phyloP scores from a whole-genome alignment of 1,140 invertebrate species.

The Campoletis sonorensis region DNA sequence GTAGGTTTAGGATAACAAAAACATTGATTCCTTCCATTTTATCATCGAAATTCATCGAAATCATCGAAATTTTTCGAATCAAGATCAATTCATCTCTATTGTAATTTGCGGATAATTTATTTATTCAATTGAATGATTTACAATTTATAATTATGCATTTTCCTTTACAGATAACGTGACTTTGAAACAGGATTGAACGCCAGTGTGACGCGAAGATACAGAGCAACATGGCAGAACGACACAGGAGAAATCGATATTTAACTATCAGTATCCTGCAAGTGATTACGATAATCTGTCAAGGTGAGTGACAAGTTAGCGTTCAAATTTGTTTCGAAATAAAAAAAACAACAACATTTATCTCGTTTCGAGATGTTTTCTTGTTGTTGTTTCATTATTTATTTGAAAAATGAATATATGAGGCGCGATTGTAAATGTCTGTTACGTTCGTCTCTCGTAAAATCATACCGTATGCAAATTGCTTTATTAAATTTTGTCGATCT shows the following conservation, averaged over 20 bases:
- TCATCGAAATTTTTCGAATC: no score
- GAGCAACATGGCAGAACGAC: constrained; percentile 67
- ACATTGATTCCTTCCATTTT: no score
- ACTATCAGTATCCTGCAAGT: constrained; percentile 74
- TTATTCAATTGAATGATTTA: not conserved
- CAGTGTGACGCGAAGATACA: not conserved
- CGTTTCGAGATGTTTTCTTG: not conserved
- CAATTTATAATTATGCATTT: constrained; percentile 17
- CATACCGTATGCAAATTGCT: no score
- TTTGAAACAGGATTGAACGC: constrained; percentile 18
- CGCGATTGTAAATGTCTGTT: no score
- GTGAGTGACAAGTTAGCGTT: constrained; percentile 55
- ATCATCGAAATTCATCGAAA: no score
- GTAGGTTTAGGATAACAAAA: no score
- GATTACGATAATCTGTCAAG: constrained; percentile 75
- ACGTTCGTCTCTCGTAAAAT: no score
- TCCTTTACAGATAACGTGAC: constrained; percentile 53
- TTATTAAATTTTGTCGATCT: no score
- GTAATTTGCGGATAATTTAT: no score
- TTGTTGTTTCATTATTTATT: no score
- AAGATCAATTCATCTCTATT: no score
- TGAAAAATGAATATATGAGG: no score
- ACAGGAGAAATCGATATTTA: constrained; percentile 69
- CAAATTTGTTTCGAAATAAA: not conserved
- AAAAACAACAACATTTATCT: not conserved